These are phyloP conservation scores for Microcebus ravelobensis DNA, from an alignment of 2,113 vertebrate genomes.

Conservation along the genomic window DNA sequence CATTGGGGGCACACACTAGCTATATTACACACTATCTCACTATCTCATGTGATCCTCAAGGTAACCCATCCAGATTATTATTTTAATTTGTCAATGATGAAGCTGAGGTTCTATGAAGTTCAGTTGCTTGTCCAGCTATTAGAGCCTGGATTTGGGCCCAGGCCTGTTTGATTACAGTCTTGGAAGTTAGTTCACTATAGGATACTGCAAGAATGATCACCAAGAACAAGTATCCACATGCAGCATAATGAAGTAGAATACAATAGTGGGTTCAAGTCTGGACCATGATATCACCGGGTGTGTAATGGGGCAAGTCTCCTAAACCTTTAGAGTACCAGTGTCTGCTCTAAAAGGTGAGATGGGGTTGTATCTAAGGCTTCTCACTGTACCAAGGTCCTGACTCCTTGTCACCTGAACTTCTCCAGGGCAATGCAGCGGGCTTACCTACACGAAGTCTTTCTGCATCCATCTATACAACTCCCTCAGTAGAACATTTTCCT, in stretches of 20 bases:
- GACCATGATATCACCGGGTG: background rate
- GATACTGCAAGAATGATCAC: background rate
- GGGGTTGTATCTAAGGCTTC: background rate
- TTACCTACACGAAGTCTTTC: background rate
- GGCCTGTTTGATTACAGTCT: background rate
- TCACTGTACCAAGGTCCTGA: background rate
- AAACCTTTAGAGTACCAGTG: background rate
- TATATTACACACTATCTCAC: background rate
- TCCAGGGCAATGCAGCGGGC: background rate
- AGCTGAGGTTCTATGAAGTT: background rate
- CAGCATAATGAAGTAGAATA: background rate
- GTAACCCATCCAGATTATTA: background rate
- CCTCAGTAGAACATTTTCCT: background rate
- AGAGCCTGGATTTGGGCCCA: background rate
- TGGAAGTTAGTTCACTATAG: background rate
- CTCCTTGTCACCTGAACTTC: background rate
- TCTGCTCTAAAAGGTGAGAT: background rate
- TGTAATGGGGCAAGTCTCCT: background rate
- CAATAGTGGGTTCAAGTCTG: background rate
- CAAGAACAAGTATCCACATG: background rate
- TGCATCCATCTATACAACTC: background rate
- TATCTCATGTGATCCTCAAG: background rate
- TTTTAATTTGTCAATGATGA: background rate
- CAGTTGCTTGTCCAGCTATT: background rate
- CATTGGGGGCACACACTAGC: accelerated